phyloP scores from a whole-genome alignment of 2,797 vertebrate genomes.

The Pelochelys cantorii region DNA sequence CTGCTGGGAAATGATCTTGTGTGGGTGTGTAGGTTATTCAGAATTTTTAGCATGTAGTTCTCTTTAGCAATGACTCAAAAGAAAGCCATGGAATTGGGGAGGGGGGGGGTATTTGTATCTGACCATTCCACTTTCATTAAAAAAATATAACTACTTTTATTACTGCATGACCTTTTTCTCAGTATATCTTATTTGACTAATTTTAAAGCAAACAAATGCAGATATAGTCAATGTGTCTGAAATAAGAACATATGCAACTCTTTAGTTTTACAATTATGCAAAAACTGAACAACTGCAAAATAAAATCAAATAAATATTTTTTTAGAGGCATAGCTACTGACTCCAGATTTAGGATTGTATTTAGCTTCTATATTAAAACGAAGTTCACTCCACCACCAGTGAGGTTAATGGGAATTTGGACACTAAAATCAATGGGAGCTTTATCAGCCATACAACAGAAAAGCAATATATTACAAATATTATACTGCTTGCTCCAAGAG shows the following conservation, averaged over 20 bases:
- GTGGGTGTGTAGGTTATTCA: constrained; percentile 59
- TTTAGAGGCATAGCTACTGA: neutral
- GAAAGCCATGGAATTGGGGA: neutral
- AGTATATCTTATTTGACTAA: neutral
- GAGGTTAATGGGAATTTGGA: neutral
- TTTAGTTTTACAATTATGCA: neutral
- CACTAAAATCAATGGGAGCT: neutral
- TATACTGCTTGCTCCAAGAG: neutral
- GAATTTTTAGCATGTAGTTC: constrained; percentile 30
- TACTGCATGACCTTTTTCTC: neutral
- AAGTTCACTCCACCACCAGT: neutral
- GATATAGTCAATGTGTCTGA: neutral
- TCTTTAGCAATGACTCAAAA: constrained; percentile 13
- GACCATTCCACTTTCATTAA: neutral
- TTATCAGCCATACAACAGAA: neutral
- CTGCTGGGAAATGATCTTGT: constrained; percentile 63
- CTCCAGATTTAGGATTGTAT: neutral
- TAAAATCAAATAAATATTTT: neutral
- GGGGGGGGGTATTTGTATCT: constrained; percentile 9
- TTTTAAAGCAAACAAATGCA: neutral
- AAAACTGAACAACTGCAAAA: neutral
- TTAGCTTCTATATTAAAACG: neutral
- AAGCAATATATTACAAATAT: neutral
- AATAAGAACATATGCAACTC: neutral
- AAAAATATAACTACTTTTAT: neutral